Conservation (phyloP, 1,140 invertebrate species). For the Coptotermes formosanus region DNA sequence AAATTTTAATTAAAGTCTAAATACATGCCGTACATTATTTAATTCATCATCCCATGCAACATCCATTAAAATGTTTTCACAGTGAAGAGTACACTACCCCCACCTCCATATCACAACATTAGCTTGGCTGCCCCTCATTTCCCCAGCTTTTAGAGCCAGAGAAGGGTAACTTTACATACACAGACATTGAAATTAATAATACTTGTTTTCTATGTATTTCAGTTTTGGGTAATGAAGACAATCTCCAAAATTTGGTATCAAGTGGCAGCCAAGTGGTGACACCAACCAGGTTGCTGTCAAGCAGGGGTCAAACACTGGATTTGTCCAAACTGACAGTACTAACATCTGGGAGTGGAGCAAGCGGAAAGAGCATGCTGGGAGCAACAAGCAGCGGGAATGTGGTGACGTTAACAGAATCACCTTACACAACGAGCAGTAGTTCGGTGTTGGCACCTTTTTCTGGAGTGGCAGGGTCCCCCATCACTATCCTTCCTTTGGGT, state of each 20-base stretch:
- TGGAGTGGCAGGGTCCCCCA: conserved; percentile 28
- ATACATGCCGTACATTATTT: too few relatives aligned
- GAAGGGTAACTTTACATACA: too few relatives aligned
- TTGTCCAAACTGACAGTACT: conserved; percentile 39
- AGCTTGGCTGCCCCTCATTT: too few relatives aligned
- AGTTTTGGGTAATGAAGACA: conserved; percentile 43
- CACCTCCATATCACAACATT: too few relatives aligned
- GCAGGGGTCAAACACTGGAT: conserved; percentile 37
- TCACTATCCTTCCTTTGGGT: conserved; percentile 29
- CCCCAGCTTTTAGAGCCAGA: too few relatives aligned
- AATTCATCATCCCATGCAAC: too few relatives aligned
- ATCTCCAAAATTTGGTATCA: conserved; percentile 31
- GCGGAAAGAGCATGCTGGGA: conserved; percentile 37
- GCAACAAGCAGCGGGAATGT: conserved; percentile 39
- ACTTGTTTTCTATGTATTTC: conserved; percentile 35
- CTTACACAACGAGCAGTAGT: conserved; percentile 34
- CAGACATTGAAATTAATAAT: too few relatives aligned
- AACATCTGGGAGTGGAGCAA: conserved; percentile 37
- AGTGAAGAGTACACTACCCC: too few relatives aligned
- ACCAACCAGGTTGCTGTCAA: not conserved
- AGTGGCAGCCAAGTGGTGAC: conserved; percentile 28
- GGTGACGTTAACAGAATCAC: conserved; percentile 40
- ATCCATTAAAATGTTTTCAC: too few relatives aligned
- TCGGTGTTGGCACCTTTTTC: conserved; percentile 36
- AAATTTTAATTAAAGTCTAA: too few relatives aligned